Conservation (phyloP, 2,888 invertebrate genomes). For the Apantesis nais region DNA sequence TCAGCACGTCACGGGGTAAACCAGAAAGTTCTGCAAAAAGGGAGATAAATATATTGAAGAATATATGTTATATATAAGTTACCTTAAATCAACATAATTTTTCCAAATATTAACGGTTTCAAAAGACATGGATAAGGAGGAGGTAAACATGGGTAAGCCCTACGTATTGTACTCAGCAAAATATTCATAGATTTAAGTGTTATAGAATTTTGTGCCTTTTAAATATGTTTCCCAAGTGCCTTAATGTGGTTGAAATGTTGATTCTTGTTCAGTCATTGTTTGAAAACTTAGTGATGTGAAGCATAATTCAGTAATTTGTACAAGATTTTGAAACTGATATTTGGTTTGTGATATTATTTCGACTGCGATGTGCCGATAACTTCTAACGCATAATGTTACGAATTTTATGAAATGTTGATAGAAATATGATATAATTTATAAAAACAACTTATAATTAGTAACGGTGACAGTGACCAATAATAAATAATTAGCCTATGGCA, state of each 20-base stretch:
- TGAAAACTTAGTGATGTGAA: background rate
- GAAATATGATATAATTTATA: background rate
- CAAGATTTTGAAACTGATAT: background rate
- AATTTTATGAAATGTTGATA: background rate
- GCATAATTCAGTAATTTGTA: background rate
- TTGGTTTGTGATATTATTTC: background rate
- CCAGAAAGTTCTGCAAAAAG: too few relatives aligned
- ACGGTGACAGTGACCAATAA: background rate
- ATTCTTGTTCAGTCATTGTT: constrained; percentile 18
- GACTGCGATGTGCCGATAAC: background rate
- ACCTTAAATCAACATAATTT: too few relatives aligned
- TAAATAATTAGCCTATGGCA: too few relatives aligned
- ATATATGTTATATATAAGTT: too few relatives aligned
- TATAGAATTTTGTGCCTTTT: constrained; percentile 28
- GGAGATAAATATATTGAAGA: too few relatives aligned
- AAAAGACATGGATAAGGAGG: background rate
- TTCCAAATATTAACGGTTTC: too few relatives aligned
- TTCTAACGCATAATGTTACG: background rate
- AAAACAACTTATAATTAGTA: background rate
- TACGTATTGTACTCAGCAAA: constrained; percentile 26
- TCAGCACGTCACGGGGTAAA: too few relatives aligned
- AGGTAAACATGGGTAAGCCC: background rate
- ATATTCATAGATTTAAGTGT: constrained; percentile 28
- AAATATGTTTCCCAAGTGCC: constrained; percentile 41
- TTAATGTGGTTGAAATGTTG: constrained; percentile 20